Evolutionary conservation across 2,797 vertebrate genomes (phyloP).

Genomic region (Sebastes taczanowskii): DNA sequence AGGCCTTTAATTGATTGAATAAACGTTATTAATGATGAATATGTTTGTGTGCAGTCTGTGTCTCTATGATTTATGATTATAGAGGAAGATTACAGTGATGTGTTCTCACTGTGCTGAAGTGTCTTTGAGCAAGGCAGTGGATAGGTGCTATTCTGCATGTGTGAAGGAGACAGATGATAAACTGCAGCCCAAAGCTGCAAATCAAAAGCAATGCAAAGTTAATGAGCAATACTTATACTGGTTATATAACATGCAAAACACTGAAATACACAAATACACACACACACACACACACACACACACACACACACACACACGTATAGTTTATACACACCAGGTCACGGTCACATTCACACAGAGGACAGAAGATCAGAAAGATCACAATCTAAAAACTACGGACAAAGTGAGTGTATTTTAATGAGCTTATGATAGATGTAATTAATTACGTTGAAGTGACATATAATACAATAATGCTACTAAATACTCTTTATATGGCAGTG

Average conservation of each 20-base stretch:
- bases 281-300: neutral
- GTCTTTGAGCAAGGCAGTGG: neutral
- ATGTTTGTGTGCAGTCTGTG: neutral
- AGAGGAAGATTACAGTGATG: neutral
- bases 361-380: neutral
- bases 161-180: neutral
- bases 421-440: neutral
- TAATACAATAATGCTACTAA: neutral
- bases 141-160: accelerated
- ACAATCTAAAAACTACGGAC: too few relatives aligned
- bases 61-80: too few relatives aligned
- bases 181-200: too few relatives aligned
- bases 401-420: neutral
- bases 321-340: neutral
- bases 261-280: neutral
- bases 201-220: neutral
- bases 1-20: neutral
- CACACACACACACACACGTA: neutral
- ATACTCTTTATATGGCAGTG: neutral
- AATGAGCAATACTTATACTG: neutral
- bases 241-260: constrained; percentile 1
- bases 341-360: neutral
- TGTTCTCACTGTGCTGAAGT: neutral
- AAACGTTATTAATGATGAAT: neutral
- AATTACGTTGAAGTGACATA: neutral